Evolutionary conservation across 1,140 invertebrate genomes (phyloP).

Genomic region (Aphelinus certus): DNA sequence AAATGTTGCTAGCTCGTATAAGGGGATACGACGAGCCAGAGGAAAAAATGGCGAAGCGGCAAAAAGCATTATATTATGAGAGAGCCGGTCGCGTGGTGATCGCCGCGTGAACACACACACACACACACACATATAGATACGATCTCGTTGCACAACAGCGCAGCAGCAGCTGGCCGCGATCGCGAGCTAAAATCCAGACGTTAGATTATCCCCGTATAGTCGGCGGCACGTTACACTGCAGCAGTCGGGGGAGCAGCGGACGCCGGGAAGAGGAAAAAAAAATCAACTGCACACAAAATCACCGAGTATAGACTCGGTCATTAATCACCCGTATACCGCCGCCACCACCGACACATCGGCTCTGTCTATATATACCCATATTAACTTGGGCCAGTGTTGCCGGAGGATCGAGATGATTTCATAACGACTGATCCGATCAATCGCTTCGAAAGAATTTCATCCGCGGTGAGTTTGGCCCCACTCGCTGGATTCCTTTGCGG

Average conservation of each 20-base stretch:
- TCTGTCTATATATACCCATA: too few relatives aligned
- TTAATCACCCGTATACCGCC: conserved; percentile 9
- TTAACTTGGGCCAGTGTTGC: too few relatives aligned
- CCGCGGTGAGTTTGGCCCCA: too few relatives aligned
- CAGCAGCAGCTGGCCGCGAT: background rate
- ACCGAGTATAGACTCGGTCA: conserved; percentile 11
- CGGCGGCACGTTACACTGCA: background rate
- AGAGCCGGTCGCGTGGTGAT: background rate
- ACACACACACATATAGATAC: conserved; percentile 1
- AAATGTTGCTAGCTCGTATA: background rate
- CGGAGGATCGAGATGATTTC: too few relatives aligned
- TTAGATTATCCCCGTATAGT: background rate
- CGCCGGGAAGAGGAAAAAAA: background rate
- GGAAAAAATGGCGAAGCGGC: conserved; percentile 1
- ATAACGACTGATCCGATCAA: too few relatives aligned
- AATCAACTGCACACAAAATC: conserved; percentile 17
- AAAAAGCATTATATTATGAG: conserved; percentile 11
- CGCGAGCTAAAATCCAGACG: conserved; percentile 1
- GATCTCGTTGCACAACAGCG: conserved; percentile 25
- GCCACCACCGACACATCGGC: too few relatives aligned
- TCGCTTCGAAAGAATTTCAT: too few relatives aligned
- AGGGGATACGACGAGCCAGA: background rate
- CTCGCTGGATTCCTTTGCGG: too few relatives aligned
- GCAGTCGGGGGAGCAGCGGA: background rate
- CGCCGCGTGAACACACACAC: background rate